Percentiles rank a stretch among this genome's conserved stretches.
Evolutionary conservation across 2,888 invertebrate genomes (phyloP).

Genomic region (Eugnorisma glareosa): DNA sequence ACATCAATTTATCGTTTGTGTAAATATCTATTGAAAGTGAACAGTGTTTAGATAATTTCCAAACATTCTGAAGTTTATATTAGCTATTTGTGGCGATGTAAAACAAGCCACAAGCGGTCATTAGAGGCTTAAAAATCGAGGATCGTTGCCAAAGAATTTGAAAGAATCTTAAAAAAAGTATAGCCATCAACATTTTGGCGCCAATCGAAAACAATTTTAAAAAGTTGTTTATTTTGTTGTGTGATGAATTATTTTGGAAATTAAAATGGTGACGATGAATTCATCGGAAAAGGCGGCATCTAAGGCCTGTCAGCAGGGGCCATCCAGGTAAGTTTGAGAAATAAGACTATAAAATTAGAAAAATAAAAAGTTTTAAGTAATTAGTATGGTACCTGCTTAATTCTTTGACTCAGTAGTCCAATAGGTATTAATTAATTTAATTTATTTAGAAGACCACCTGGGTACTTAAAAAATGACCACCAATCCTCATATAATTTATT

Average conservation of each 20-base stretch:
- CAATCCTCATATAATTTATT: neutral
- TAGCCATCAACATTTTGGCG: slow-evolving; percentile 53
- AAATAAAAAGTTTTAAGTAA: neutral
- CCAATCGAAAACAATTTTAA: slow-evolving; percentile 51
- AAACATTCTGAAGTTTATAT: slow-evolving; percentile 49
- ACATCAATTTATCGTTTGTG: slow-evolving; percentile 27
- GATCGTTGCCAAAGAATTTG: slow-evolving; percentile 56
- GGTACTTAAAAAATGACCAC: neutral
- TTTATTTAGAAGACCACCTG: neutral
- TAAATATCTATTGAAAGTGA: slow-evolving; percentile 47
- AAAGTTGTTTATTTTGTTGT: slow-evolving; percentile 41
- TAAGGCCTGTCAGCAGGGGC: slow-evolving; percentile 90
- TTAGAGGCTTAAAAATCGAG: slow-evolving; percentile 42
- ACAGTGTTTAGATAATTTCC: slow-evolving; percentile 57
- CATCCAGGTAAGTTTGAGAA: slow-evolving; percentile 80
- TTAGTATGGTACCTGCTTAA: neutral
- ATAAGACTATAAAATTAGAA: neutral
- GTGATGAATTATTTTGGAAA: slow-evolving; percentile 65
- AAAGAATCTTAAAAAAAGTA: slow-evolving; percentile 57
- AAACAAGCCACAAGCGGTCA: slow-evolving; percentile 57
- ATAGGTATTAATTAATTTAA: neutral
- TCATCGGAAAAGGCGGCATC: slow-evolving; percentile 89
- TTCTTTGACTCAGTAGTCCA: neutral
- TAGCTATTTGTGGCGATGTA: slow-evolving; percentile 67
- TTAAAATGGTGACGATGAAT: slow-evolving; percentile 90